Conservation (phyloP, 2,888 invertebrate species). For the Cheilosia variabilis region DNA sequence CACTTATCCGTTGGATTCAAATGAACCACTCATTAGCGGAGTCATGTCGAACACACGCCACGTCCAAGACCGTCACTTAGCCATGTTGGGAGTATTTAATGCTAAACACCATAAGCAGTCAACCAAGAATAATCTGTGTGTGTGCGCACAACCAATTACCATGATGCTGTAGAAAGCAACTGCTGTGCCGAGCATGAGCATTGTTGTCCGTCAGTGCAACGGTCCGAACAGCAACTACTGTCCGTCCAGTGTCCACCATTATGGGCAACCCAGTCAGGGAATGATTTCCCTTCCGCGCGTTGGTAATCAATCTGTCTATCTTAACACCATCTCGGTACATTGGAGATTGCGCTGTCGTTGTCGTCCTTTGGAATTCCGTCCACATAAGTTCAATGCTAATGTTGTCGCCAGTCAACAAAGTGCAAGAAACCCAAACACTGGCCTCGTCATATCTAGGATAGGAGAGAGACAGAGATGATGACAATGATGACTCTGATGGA, state of each 20-base stretch:
- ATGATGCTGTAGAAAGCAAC: slow-evolving; percentile 31
- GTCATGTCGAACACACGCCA: slow-evolving; percentile 68
- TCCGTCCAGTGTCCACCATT: slow-evolving; percentile 21
- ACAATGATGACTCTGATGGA: slow-evolving; percentile 28
- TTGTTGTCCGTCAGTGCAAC: slow-evolving; percentile 23
- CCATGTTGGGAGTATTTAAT: slow-evolving; percentile 57
- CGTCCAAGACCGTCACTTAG: slow-evolving; percentile 29
- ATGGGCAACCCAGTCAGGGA: slow-evolving; percentile 23
- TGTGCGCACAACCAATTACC: slow-evolving; percentile 60
- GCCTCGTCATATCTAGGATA: slow-evolving; percentile 41
- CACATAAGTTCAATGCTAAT: slow-evolving; percentile 64
- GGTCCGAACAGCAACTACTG: neutral
- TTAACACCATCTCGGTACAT: slow-evolving; percentile 51
- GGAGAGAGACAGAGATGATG: neutral
- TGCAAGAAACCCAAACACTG: slow-evolving; percentile 33
- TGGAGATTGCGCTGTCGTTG: neutral
- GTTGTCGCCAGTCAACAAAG: slow-evolving; percentile 52
- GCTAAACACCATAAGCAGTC: slow-evolving; percentile 68
- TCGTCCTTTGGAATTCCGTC: slow-evolving; percentile 43
- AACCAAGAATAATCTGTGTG: slow-evolving; percentile 44
- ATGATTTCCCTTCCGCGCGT: slow-evolving; percentile 50
- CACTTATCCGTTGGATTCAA: slow-evolving; percentile 70
- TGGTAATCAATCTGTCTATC: slow-evolving; percentile 69
- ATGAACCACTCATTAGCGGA: slow-evolving; percentile 72
- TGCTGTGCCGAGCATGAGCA: slow-evolving; percentile 18